phyloP scores from a whole-genome alignment of 2,113 vertebrate species.

The Antechinus stuartii region DNA sequence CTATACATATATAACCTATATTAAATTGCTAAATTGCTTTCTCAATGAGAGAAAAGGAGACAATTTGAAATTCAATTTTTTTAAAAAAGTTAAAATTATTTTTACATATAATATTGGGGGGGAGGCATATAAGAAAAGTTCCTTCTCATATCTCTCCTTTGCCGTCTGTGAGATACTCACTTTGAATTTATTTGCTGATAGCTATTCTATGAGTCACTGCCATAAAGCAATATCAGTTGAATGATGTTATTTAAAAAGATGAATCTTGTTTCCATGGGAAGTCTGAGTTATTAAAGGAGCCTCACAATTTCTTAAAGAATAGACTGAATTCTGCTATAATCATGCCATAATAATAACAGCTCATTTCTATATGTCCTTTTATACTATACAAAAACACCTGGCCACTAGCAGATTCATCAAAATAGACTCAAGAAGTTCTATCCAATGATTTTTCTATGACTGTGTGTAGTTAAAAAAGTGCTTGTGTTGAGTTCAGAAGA shows the following conservation, averaged over 20 bases:
- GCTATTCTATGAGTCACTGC: background rate
- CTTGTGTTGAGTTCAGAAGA: background rate
- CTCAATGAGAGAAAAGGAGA: no score
- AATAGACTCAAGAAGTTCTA: background rate
- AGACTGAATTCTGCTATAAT: background rate
- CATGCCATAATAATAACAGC: background rate
- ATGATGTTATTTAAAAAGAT: background rate
- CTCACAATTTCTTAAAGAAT: background rate
- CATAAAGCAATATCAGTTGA: background rate
- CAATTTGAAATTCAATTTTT: no score
- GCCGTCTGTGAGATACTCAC: background rate
- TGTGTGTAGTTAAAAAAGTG: background rate
- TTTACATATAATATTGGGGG: no score
- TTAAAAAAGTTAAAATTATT: no score
- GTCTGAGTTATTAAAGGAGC: background rate
- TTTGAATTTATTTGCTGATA: background rate
- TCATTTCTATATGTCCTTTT: background rate
- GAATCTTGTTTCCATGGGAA: background rate
- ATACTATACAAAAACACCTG: background rate
- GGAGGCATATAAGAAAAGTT: no score
- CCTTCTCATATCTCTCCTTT: background rate
- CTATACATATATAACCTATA: no score
- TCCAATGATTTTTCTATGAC: background rate
- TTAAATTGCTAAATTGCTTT: no score
- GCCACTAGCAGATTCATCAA: background rate